Evolutionary conservation across 1,140 invertebrate genomes (phyloP).

Genomic region (Bombus superbus): DNA sequence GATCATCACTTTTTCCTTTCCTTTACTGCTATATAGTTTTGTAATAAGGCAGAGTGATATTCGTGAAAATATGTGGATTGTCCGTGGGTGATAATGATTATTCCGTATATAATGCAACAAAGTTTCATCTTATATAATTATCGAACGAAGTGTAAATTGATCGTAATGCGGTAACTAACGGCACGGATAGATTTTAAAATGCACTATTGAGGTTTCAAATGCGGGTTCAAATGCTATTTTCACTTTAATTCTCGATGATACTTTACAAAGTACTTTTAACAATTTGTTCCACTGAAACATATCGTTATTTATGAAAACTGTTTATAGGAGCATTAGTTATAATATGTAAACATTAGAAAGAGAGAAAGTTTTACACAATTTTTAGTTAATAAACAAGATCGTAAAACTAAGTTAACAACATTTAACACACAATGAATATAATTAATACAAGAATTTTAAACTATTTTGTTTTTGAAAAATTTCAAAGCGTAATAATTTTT

Average conservation of each 20-base stretch:
- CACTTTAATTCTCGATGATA: neutral
- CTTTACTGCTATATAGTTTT: too few species aligned
- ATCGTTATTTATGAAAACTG: neutral
- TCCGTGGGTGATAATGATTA: neutral
- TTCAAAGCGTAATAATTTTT: too few species aligned
- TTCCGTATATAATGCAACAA: neutral
- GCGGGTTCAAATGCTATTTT: neutral
- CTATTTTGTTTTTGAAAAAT: too few species aligned
- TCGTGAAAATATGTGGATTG: neutral
- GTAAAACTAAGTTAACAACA: too few species aligned
- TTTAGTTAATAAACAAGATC: too few species aligned
- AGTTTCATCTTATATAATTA: constrained; percentile 26
- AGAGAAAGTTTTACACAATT: too few species aligned
- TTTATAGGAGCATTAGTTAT: too few species aligned
- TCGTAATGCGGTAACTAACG: constrained; percentile 22
- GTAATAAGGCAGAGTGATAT: neutral
- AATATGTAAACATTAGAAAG: too few species aligned
- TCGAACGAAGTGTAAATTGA: constrained; percentile 25
- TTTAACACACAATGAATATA: too few species aligned
- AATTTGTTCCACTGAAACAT: neutral
- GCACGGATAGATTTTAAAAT: constrained; percentile 2
- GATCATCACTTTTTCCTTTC: too few species aligned
- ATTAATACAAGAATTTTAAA: too few species aligned
- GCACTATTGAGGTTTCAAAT: constrained; percentile 19
- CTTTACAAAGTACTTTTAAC: neutral